Evolutionary conservation across 53 echinoderm and acorn worm species (phyloP).

Genomic region (Astropecten irregularis): DNA sequence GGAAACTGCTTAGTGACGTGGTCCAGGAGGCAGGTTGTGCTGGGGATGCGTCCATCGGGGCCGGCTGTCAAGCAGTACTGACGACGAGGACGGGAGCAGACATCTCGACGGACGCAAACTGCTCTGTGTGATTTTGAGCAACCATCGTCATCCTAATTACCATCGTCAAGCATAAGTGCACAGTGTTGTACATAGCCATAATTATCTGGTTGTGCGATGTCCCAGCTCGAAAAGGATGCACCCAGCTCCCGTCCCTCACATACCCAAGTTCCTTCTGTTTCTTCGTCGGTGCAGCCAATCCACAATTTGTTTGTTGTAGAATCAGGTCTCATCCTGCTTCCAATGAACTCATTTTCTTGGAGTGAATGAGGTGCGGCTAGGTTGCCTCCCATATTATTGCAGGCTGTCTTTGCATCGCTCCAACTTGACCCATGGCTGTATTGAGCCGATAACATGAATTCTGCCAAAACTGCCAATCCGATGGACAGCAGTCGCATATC

Average conservation of each 20-base stretch:
- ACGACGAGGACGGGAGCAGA: not conserved
- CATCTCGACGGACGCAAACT: too few species aligned
- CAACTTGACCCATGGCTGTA: not conserved
- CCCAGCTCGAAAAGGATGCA: too few species aligned
- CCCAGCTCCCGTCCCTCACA: too few species aligned
- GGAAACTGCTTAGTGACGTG: too few species aligned
- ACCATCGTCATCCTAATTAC: not conserved
- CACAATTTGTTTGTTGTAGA: not conserved
- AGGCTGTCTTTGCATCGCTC: too few species aligned
- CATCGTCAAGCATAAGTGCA: not conserved
- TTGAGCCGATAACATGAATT: too few species aligned
- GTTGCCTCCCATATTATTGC: too few species aligned
- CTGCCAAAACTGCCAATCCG: too few species aligned
- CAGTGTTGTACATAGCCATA: not conserved
- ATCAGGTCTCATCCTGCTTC: not conserved
- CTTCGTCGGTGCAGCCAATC: not conserved
- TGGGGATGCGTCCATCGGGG: not conserved
- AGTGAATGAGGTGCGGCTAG: too few species aligned
- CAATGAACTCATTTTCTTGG: not conserved
- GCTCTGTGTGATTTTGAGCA: not conserved
- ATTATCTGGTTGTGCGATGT: not conserved
- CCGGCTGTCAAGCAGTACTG: not conserved
- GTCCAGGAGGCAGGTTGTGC: too few species aligned
- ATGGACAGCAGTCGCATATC: not conserved
- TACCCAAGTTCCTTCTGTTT: not conserved